Evolutionary conservation across 2,797 vertebrate species (phyloP).

Genomic region (Leptodactylus fallax): DNA sequence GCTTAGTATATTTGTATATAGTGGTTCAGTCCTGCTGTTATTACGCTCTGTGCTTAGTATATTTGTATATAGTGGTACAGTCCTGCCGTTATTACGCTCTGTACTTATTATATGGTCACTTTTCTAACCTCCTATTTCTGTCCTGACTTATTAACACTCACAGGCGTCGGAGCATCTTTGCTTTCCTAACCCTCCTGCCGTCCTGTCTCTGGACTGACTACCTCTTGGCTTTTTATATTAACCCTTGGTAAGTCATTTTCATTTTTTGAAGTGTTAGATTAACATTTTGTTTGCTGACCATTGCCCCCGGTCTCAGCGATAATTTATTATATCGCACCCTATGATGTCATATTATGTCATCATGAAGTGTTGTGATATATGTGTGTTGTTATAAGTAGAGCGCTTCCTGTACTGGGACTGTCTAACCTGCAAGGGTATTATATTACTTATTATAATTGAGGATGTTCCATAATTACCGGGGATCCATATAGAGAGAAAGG

Average conservation of each 20-base stretch:
- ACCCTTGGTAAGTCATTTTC: constrained; percentile 94
- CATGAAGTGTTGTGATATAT: too few species aligned
- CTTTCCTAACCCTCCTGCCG: constrained; percentile 99
- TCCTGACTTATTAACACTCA: constrained; percentile 76
- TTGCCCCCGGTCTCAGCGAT: too few species aligned
- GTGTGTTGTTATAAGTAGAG: too few species aligned
- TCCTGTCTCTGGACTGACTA: constrained; percentile 99
- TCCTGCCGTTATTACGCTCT: background rate
- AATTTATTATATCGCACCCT: too few species aligned
- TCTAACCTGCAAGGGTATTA: too few species aligned
- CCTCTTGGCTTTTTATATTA: constrained; percentile 99
- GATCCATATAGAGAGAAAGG: too few species aligned
- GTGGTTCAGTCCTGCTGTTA: background rate
- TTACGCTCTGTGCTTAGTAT: background rate
- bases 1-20: background rate
- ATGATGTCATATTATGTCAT: too few species aligned
- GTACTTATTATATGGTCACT: background rate
- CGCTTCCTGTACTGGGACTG: too few species aligned
- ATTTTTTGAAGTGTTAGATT: too few species aligned
- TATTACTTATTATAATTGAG: too few species aligned
- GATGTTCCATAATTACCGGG: too few species aligned
- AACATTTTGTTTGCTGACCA: too few species aligned
- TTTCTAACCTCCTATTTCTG: constrained; percentile 24
- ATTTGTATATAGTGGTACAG: background rate
- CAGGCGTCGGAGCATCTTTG: constrained; percentile 99